A percentile compares a stretch with the other conserved stretches of the same genome.
These are phyloP conservation scores for Taeniopygia guttata DNA, from an alignment of 2,797 vertebrate genomes.

Conservation along the genomic window DNA sequence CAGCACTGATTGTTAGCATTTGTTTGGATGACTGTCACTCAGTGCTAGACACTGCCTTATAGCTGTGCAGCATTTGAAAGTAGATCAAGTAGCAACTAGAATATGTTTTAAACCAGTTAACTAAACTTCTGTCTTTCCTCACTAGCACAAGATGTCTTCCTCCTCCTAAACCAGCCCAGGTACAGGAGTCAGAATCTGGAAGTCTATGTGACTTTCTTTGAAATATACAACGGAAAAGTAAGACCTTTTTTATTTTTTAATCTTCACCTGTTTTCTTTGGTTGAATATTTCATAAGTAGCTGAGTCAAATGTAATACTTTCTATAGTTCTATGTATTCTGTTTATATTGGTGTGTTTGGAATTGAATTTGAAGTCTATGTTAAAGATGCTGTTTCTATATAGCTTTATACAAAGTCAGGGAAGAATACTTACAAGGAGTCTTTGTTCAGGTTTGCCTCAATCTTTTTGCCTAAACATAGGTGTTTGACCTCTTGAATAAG, in stretches of 20 bases:
- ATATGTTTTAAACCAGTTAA: not conserved
- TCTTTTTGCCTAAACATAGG: slow-evolving; percentile 71
- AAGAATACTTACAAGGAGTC: not conserved
- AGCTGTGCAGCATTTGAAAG: not conserved
- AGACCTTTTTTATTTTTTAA: not conserved
- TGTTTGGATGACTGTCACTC: not conserved
- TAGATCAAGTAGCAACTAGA: not conserved
- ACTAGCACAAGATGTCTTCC: slow-evolving; percentile 91
- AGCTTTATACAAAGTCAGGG: not conserved
- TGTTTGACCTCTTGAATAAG: slow-evolving; percentile 95
- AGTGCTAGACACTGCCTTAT: not conserved
- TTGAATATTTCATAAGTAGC: not conserved
- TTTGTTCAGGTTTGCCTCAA: not conserved
- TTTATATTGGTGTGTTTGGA: not conserved
- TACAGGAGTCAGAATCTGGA: slow-evolving; percentile 80
- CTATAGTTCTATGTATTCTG: not conserved
- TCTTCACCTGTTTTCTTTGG: not conserved
- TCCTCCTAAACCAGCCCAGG: slow-evolving; percentile 81
- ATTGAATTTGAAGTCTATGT: not conserved
- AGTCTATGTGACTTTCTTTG: slow-evolving; percentile 92
- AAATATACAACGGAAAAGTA: slow-evolving; percentile 98
- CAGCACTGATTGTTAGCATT: not conserved
- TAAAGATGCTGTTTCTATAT: not conserved
- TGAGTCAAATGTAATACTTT: not conserved
- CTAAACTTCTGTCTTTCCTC: slow-evolving; percentile 5